Evolutionary conservation across 1,140 invertebrate species (phyloP).

Genomic region (Orius insidiosus): DNA sequence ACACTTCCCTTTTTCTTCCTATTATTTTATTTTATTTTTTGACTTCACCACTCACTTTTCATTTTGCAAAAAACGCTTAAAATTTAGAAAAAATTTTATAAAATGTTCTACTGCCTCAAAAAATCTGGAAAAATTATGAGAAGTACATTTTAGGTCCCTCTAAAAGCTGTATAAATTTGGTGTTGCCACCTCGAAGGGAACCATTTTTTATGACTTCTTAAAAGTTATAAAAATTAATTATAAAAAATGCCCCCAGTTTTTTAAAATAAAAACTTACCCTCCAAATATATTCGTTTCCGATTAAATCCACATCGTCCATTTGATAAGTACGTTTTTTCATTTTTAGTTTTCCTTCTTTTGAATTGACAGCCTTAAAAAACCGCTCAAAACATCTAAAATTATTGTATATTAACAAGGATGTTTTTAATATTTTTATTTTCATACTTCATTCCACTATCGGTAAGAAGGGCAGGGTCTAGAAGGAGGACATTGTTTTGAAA

Average conservation of each 20-base stretch:
- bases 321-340: conserved; percentile 66
- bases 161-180: no score
- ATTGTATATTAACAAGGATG: not conserved
- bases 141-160: no score
- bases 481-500: conserved; percentile 90
- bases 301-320: conserved; percentile 74
- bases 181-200: no score
- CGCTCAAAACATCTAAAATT: conserved; percentile 59
- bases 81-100: no score
- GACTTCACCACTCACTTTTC: no score
- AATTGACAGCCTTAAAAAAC: conserved; percentile 95
- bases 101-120: no score
- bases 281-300: conserved; percentile 94
- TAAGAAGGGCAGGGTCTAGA: conserved; percentile 76
- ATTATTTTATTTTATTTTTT: no score
- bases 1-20: no score
- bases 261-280: conserved; percentile 37
- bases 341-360: conserved; percentile 84
- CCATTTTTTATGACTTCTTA: no score
- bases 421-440: conserved; percentile 16
- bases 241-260: not conserved
- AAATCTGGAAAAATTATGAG: no score
- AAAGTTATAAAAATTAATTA: not conserved
- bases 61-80: no score
- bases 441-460: conserved; percentile 88